Evolutionary conservation across 2,113 vertebrate genomes (phyloP).

Genomic region (Chrysochloris asiatica): DNA sequence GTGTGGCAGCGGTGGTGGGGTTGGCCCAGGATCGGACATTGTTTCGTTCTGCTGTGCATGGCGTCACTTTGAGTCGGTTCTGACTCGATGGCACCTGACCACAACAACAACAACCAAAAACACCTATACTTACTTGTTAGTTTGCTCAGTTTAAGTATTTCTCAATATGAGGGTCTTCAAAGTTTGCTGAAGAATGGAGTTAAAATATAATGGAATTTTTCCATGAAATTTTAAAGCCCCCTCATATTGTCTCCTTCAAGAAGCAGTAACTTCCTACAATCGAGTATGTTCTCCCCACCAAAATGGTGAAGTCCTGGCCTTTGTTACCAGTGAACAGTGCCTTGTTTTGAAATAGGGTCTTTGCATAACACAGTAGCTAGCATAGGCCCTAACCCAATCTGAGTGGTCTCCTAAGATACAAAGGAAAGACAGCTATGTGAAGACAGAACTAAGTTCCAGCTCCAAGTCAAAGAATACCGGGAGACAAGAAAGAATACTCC

Average conservation of each 20-base stretch:
- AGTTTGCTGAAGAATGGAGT: too few species aligned
- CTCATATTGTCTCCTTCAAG: not conserved
- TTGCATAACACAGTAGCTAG: too few species aligned
- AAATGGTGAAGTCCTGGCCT: not conserved
- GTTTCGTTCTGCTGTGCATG: too few species aligned
- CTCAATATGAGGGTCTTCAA: not conserved
- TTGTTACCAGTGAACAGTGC: not conserved
- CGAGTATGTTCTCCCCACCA: not conserved
- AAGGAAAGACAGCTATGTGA: not conserved
- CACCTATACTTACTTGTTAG: not conserved
- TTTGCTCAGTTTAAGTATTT: not conserved
- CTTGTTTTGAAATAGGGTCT: not conserved
- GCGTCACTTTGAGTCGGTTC: too few species aligned
- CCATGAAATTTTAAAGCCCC: too few species aligned
- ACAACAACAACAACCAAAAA: too few species aligned
- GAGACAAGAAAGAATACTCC: not conserved
- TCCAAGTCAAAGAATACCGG: not conserved
- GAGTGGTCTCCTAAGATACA: not conserved
- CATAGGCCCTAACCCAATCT: not conserved
- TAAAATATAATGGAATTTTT: too few species aligned
- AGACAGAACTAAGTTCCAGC: not conserved
- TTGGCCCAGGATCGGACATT: too few species aligned
- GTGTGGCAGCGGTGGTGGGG: too few species aligned
- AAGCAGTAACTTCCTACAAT: slow-evolving; percentile 8
- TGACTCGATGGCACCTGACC: too few species aligned